Base-by-base conservation (phyloP, 1,140 invertebrate species). In the Neelides sp. region DNA sequence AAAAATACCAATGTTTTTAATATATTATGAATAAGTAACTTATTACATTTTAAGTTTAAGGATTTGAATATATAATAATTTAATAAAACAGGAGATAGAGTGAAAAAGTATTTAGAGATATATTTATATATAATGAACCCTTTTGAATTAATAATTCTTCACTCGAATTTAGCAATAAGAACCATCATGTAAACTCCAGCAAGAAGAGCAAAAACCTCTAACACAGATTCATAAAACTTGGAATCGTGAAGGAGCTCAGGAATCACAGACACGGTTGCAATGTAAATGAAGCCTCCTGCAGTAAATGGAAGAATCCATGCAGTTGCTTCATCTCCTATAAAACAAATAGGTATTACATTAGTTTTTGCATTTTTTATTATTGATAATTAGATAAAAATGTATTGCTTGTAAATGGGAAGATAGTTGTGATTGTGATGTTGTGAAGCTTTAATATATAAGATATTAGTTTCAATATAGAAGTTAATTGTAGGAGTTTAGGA, bases 281-380 rank as follows among this genome's bases (percentile, higher is more conserved):
- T 95, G 67, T 97, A 98, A 67, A 97, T 96, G 67, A 98, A 97
- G 17, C 93, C 93, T 48, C 92, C 93, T 50, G 93, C 93, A 32
- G 93, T 98, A 64, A 97, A 95, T 27, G 93, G 91, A 40, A 97
- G 71, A 52, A 95, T 85, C 76, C 87, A 86, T 12, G 77, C 73
- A 28, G 83, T 83, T 3, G 86, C 81, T 53, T 83, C 68, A 51
- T 81, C 78, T 64, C 81, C 82, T 71, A 65, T 59, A 65, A 74
- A 35, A 22, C 45, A 30, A 56, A 2, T 15, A 41, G 46, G 17
- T 27, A 7, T 10, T 52, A 3, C 32, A 51, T 32, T 15, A 42
- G 15, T 51, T 0, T 24, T 19, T 7, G 5, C 36, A 10, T 39
- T 39, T n/a, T 23, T 42, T 5, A 42, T 30, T 30, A 7, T 5